phyloP scores from a whole-genome alignment of 2,888 invertebrate species.

The Bedellia somnulentella region DNA sequence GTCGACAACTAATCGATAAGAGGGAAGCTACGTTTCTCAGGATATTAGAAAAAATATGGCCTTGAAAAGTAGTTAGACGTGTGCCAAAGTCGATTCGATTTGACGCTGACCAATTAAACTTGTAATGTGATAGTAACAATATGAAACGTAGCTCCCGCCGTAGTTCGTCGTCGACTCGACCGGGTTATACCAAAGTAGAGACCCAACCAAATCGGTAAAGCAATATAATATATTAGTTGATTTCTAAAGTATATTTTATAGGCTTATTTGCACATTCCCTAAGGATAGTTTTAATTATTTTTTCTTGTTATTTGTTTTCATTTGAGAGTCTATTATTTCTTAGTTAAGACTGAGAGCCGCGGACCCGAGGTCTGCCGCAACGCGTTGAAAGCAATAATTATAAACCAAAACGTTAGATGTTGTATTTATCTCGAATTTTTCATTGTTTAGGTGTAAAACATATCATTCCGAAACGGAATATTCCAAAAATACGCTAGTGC shows the following conservation, averaged over 20 bases:
- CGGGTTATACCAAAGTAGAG: constrained; percentile 46
- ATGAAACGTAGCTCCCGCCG: not conserved
- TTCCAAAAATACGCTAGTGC: constrained; percentile 54
- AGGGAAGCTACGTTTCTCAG: too few relatives aligned
- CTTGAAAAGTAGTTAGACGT: too few relatives aligned
- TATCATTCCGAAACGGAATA: constrained; percentile 48
- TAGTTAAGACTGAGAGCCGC: constrained; percentile 60
- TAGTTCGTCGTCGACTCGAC: not conserved
- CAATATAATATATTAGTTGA: constrained; percentile 37
- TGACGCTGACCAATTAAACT: constrained; percentile 7
- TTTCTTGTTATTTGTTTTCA: constrained; percentile 33
- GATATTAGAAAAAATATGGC: too few relatives aligned
- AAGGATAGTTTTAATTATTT: constrained; percentile 44
- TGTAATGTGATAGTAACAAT: too few relatives aligned
- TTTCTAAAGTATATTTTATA: constrained; percentile 46
- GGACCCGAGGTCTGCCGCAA: too few relatives aligned
- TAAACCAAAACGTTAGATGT: too few relatives aligned
- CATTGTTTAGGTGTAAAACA: constrained; percentile 37
- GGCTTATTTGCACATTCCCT: constrained; percentile 54
- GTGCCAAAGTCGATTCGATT: too few relatives aligned
- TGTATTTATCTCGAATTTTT: constrained; percentile 52
- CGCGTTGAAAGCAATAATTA: too few relatives aligned
- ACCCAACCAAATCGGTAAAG: constrained; percentile 57
- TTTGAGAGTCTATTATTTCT: constrained; percentile 47
- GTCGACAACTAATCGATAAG: too few relatives aligned